phyloP scores from a whole-genome alignment of 2,888 invertebrate genomes.

The Lepeophtheirus nordmannii region DNA sequence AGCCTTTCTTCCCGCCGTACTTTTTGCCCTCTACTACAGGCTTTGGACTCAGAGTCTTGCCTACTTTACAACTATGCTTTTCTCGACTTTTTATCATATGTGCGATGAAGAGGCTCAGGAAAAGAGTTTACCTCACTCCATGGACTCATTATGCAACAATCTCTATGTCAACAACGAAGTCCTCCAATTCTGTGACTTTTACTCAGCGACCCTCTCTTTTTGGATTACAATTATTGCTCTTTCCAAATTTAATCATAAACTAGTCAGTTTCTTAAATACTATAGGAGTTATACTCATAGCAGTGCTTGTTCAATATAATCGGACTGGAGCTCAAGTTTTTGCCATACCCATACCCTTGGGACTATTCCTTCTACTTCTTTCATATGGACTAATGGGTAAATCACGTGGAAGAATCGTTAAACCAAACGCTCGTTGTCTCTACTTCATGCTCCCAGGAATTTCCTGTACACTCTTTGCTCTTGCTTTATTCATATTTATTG shows the following conservation, averaged over 20 bases:
- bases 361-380: slow-evolving; percentile 31
- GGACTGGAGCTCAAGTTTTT: slow-evolving; percentile 40
- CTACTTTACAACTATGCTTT: slow-evolving; percentile 36
- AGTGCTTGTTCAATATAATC: slow-evolving; percentile 40
- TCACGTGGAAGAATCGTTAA: slow-evolving; percentile 9
- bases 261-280: slow-evolving; percentile 28
- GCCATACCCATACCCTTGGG: slow-evolving; percentile 37
- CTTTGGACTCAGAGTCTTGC: slow-evolving; percentile 34
- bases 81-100: slow-evolving; percentile 31
- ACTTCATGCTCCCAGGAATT: slow-evolving; percentile 34
- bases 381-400: background rate
- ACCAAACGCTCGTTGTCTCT: slow-evolving; percentile 30
- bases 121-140: background rate
- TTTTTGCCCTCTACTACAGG: slow-evolving; percentile 32
- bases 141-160: slow-evolving; percentile 5
- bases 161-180: slow-evolving; percentile 34
- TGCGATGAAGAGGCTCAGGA: slow-evolving; percentile 31
- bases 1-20: slow-evolving; percentile 35
- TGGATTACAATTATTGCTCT: slow-evolving; percentile 45
- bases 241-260: slow-evolving; percentile 37
- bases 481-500: slow-evolving; percentile 35
- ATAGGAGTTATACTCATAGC: slow-evolving; percentile 32
- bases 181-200: slow-evolving; percentile 45
- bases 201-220: slow-evolving; percentile 43
- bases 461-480: slow-evolving; percentile 34